Evolutionary conservation across 2,888 invertebrate species (phyloP), one percentile per base, ranked within the genome.

Genomic region (Clistopyga incitator): DNA sequence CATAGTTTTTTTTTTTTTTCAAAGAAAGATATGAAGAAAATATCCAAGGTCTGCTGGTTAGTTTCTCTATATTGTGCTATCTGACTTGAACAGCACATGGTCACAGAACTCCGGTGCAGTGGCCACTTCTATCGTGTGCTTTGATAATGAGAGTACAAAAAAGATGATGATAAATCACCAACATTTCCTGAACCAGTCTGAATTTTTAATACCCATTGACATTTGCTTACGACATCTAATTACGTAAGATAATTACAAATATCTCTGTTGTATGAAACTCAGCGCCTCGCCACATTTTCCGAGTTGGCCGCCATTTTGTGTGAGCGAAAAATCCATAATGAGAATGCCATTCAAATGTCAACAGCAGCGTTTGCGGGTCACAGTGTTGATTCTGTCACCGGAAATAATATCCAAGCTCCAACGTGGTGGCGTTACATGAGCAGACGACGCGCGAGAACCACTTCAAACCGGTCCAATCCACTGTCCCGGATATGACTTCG

Each of bases 391-490:
- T n/a, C 29, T 34, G 61, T 15, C n/a, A 6, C 34, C 61, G 18
- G 34, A 64, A 64, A 64, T 38, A 18, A 38, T 38, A 64, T 64
- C 38, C 20, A 20, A 18, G 18, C 38, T 18, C 20, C n/a, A 18
- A 42, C 38, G 20, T 18, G 11, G 8, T 10, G n/a, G 6, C 11
- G 42, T 38, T 70, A 47, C 64, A 45, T 18, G 64, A 70, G 20
- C 50, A 50, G n/a, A 42, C 38, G 59, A 67, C 18, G 45, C 6
- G 65, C 11, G 67, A 56, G 50, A 68, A 6, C 15, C 13, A 10
- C 20, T 18, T 1, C 3, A 29, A 61, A 72, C 45, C 72, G 45
- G 23, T 45, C 56, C 45, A 72, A 74, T 74, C 74, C 34, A 34
- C 61, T 34, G 50, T 61, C 34, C 18, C 50, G 61, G 47, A 74